A percentile compares a stretch with the other conserved stretches of the same genome.
phyloP scores from a whole-genome alignment of 2,888 invertebrate species.

The Operophtera brumata region DNA sequence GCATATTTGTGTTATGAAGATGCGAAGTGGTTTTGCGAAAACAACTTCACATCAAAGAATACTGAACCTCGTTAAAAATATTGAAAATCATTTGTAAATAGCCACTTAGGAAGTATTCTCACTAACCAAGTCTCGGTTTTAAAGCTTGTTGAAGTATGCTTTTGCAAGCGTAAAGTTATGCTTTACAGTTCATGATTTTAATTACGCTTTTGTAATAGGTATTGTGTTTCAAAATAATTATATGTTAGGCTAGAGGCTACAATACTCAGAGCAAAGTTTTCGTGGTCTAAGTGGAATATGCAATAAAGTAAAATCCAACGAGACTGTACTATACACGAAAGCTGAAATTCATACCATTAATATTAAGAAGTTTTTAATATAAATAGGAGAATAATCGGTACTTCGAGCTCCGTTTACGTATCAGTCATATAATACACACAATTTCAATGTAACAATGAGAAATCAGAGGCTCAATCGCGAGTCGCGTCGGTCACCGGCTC shows the following conservation, averaged over 20 bases:
- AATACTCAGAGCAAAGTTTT: background rate
- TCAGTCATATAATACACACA: conserved; percentile 21
- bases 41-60: background rate
- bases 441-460: conserved; percentile 34
- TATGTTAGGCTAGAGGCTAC: background rate
- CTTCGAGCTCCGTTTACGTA: conserved; percentile 11
- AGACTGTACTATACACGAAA: background rate
- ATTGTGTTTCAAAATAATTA: background rate
- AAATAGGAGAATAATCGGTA: conserved; percentile 1
- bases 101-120: background rate
- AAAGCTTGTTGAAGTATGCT: background rate
- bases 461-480: conserved; percentile 43
- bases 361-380: background rate
- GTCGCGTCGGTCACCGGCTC: conserved; percentile 48
- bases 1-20: conserved; percentile 22
- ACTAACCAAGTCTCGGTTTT: background rate
- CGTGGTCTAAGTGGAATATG: background rate
- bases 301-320: background rate
- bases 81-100: conserved; percentile 1
- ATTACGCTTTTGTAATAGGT: background rate
- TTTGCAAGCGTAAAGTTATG: background rate
- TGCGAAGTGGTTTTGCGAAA: conserved; percentile 18
- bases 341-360: background rate
- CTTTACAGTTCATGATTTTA: background rate
- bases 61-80: background rate